These are phyloP conservation scores for Sipha maydis DNA, from an alignment of 2,888 invertebrate species.

Conservation along the genomic window DNA sequence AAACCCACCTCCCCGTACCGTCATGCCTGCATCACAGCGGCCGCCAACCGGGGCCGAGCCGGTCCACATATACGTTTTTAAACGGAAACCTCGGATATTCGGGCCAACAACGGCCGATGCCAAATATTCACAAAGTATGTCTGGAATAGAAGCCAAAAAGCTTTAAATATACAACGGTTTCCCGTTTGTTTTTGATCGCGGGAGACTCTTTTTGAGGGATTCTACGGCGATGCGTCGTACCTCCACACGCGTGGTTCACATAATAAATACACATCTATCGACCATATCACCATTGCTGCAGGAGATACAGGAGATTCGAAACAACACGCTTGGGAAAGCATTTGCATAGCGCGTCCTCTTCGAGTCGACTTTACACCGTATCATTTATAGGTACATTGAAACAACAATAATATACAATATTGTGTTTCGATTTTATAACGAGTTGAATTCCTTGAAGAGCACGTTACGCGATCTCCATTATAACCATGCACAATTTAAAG, in stretches of 20 bases:
- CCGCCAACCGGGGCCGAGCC: conserved; percentile 14
- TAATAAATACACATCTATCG: too few relatives aligned
- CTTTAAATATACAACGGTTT: conserved; percentile 48
- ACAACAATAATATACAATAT: not conserved
- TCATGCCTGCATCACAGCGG: not conserved
- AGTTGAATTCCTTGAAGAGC: not conserved
- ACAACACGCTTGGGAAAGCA: too few relatives aligned
- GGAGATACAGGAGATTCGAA: too few relatives aligned
- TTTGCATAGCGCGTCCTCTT: too few relatives aligned
- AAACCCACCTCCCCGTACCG: conserved; percentile 3
- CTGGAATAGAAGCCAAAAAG: conserved; percentile 60
- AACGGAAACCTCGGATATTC: conserved; percentile 62
- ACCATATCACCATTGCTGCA: too few relatives aligned
- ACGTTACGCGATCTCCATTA: not conserved
- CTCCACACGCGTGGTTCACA: too few relatives aligned
- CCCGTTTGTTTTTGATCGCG: conserved; percentile 37
- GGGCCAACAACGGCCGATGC: conserved; percentile 60
- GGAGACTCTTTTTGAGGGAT: conserved; percentile 39
- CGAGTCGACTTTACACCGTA: too few relatives aligned
- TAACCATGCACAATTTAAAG: not conserved
- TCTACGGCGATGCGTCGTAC: not conserved
- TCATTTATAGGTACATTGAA: too few relatives aligned
- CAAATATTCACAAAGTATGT: conserved; percentile 62
- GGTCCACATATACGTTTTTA: conserved; percentile 43
- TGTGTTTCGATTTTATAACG: not conserved